Conservation (phyloP, 37 sponge, comb jelly and placozoan genomes). For the Agelas oroides region DNA sequence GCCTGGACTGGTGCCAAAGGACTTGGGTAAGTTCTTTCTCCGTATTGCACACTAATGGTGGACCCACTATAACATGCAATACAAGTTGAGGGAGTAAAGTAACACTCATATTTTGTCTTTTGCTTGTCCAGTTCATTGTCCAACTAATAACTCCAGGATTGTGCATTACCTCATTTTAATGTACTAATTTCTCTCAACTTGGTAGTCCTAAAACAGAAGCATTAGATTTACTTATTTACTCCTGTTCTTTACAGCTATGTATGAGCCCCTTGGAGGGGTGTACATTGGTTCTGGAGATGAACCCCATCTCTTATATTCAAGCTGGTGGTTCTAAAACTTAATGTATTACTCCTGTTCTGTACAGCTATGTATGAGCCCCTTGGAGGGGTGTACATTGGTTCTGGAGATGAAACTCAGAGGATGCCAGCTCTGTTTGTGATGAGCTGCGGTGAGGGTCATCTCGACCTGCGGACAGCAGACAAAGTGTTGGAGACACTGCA, state of each 20-base stretch:
- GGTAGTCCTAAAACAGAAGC: not conserved
- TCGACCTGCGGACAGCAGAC: slow-evolving; percentile 84
- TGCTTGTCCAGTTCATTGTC: no score
- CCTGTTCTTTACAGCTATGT: slow-evolving; percentile 18
- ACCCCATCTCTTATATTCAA: no score
- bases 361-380: slow-evolving; percentile 72
- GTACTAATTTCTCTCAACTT: not conserved
- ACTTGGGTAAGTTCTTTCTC: not conserved
- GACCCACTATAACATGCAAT: no score
- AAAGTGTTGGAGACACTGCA: slow-evolving; percentile 61
- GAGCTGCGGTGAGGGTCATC: slow-evolving; percentile 86
- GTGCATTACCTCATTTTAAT: no score
- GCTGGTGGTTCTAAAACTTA: no score
- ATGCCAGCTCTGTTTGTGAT: slow-evolving; percentile 77
- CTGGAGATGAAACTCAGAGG: slow-evolving; percentile 22
- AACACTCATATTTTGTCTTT: no score
- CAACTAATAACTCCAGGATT: no score
- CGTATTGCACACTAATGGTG: no score
- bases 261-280: slow-evolving; percentile 69
- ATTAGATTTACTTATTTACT: not conserved
- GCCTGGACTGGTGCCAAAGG: slow-evolving; percentile 62
- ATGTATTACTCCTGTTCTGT: no score
- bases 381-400: slow-evolving; percentile 49
- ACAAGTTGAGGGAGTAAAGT: no score
- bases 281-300: slow-evolving; percentile 41